Base-by-base conservation (phyloP, 2,113 vertebrate species). In the Laterallus jamaicensis region DNA sequence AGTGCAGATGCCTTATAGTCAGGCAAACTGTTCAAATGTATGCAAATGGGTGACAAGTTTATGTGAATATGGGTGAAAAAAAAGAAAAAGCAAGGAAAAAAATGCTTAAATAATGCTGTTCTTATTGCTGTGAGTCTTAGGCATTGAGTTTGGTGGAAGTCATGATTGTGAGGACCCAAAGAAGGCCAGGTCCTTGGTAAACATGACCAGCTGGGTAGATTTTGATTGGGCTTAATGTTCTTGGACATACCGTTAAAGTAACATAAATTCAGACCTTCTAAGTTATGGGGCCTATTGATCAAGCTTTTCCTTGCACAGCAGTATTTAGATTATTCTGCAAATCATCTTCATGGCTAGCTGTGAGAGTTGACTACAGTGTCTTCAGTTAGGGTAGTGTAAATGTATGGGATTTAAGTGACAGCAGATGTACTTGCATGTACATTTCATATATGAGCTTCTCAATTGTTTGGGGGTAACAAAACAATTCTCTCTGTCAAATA, bases 31-130 rank as follows among this genome's bases (percentile, higher is more conserved):
- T 79, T 96, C 93, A 89, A 84, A 97, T 96, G 71, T 81, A 97
- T 97, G 97, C 93, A 97, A 97, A 96, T 97, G 73, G 73, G 10
- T 92, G 68, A 76, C 88, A 96, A 93, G 90, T 97, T 97, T 94
- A 95, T 95, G 94, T 76, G 94, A 92, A 80, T 81, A 67, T 59
- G 13, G 35, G 64, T 85, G 24, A 47, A 28, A 88, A 69, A 83
- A 94, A 86, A 75, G 26, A 54, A 91, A 89, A 88, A 59, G 20
- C 13, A 39, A 68, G 24, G 21, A 16, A 47, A 42, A 76, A 92
- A 77, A 62, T 58, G 16, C n/a, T 94, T 94, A 81, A 92, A 67
- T 78, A 92, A 83, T 68, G 29, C 28, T 25, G 1, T 62, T 84
- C 50, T 87, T n/a, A 12, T 64, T 54, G n/a, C 55, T 82, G 19